Conservation (phyloP, 2,888 invertebrate species). For the Rhingia campestris region DNA sequence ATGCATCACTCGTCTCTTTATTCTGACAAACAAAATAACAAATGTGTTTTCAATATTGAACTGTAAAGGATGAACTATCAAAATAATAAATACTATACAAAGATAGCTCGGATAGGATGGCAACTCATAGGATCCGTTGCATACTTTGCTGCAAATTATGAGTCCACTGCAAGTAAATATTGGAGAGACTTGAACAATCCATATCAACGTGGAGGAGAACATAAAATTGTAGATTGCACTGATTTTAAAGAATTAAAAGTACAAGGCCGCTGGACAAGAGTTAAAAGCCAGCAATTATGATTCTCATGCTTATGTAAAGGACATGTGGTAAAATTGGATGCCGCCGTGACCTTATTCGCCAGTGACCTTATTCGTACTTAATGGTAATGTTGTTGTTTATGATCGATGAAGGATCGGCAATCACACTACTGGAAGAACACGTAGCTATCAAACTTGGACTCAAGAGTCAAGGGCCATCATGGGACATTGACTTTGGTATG, state of each 20-base stretch:
- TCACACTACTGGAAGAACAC: conserved; percentile 51
- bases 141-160: too few relatives aligned
- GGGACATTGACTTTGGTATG: conserved; percentile 42
- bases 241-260: neutral
- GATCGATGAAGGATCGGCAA: conserved; percentile 57
- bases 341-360: conserved; percentile 29
- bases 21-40: too few relatives aligned
- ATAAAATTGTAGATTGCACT: conserved; percentile 27
- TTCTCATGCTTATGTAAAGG: conserved; percentile 1
- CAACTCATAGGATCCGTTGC: too few relatives aligned
- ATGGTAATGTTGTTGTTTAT: conserved; percentile 21
- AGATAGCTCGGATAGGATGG: too few relatives aligned
- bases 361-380: conserved; percentile 39
- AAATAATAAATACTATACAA: too few relatives aligned
- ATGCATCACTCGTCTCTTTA: too few relatives aligned
- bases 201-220: conserved; percentile 31
- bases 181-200: too few relatives aligned
- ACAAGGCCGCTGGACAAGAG: neutral
- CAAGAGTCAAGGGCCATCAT: conserved; percentile 43
- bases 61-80: too few relatives aligned
- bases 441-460: conserved; percentile 36
- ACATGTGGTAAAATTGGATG: conserved; percentile 28
- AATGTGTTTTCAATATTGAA: too few relatives aligned
- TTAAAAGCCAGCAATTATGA: conserved; percentile 5
- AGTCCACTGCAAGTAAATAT: too few relatives aligned